Evolutionary conservation across 1,140 invertebrate species (phyloP).

Genomic region (Linepithema humile): DNA sequence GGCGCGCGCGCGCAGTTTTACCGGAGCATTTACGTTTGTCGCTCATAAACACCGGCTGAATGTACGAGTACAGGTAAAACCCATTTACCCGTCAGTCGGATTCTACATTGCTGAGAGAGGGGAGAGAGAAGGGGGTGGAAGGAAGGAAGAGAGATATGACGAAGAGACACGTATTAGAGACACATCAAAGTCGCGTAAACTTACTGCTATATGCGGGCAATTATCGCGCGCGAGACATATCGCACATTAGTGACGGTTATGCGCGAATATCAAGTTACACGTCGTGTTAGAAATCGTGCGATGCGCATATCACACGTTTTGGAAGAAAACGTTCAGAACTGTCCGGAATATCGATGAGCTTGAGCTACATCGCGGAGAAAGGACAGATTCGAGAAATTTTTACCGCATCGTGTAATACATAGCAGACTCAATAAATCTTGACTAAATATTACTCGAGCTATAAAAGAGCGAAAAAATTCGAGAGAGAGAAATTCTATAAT

Average conservation of each 20-base stretch:
- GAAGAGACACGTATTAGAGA: conserved; percentile 41
- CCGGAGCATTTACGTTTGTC: conserved; percentile 31
- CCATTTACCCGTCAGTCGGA: conserved; percentile 37
- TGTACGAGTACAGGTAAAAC: neutral
- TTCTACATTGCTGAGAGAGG: conserved; percentile 4
- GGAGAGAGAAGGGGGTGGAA: no score
- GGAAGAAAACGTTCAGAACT: neutral
- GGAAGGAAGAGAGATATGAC: no score
- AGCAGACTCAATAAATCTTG: neutral
- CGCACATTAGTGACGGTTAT: neutral
- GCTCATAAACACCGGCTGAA: conserved; percentile 12
- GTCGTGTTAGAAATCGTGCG: neutral
- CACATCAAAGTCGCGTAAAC: conserved; percentile 49
- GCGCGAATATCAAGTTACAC: neutral
- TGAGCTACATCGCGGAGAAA: neutral
- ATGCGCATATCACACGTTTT: neutral
- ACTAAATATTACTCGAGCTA: neutral
- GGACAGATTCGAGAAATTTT: conserved; percentile 2
- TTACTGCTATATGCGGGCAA: conserved; percentile 33
- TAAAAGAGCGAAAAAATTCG: neutral
- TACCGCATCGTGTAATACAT: neutral
- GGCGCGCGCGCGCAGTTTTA: conserved; percentile 19
- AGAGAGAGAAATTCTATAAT: neutral
- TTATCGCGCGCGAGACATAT: conserved; percentile 54
- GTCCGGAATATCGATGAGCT: conserved; percentile 24